Conservation (phyloP, 2,888 invertebrate genomes). For the Nemotelus nigrinus region DNA sequence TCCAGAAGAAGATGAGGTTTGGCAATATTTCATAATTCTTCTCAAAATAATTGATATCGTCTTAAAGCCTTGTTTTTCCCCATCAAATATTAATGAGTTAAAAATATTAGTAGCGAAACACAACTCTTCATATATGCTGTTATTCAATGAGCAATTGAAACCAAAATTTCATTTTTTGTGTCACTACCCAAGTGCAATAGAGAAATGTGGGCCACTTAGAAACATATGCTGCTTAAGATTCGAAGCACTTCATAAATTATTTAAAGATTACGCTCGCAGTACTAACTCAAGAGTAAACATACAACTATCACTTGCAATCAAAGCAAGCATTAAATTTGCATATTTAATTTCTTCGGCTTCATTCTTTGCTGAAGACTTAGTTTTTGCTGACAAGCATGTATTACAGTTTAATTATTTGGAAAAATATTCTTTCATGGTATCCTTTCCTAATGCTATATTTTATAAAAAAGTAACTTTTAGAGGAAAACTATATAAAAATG, state of each 20-base stretch:
- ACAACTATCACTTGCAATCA: too few relatives aligned
- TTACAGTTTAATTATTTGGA: too few relatives aligned
- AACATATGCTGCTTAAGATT: conserved; percentile 25
- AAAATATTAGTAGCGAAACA: conserved; percentile 2
- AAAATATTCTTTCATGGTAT: too few relatives aligned
- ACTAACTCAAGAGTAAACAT: neutral
- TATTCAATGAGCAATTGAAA: conserved; percentile 1
- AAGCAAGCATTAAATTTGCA: too few relatives aligned
- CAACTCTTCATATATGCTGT: neutral
- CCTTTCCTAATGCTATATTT: too few relatives aligned
- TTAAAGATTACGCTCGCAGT: neutral
- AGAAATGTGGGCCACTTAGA: conserved; percentile 26
- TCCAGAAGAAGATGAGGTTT: conserved; percentile 48
- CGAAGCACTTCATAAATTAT: conserved; percentile 14
- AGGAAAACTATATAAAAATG: too few relatives aligned
- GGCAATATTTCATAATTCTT: conserved; percentile 47
- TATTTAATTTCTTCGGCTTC: too few relatives aligned
- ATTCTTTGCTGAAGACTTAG: too few relatives aligned
- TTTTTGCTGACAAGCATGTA: too few relatives aligned
- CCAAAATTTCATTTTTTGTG: conserved; percentile 37
- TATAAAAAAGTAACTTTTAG: too few relatives aligned
- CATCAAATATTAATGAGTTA: neutral
- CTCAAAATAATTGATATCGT: conserved; percentile 50
- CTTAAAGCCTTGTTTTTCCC: neutral
- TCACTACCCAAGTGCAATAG: conserved; percentile 24